A percentile compares a stretch with the other conserved stretches of the same genome.
Conservation (phyloP, 1,140 invertebrate species). For the Semibalanus balanoides region DNA sequence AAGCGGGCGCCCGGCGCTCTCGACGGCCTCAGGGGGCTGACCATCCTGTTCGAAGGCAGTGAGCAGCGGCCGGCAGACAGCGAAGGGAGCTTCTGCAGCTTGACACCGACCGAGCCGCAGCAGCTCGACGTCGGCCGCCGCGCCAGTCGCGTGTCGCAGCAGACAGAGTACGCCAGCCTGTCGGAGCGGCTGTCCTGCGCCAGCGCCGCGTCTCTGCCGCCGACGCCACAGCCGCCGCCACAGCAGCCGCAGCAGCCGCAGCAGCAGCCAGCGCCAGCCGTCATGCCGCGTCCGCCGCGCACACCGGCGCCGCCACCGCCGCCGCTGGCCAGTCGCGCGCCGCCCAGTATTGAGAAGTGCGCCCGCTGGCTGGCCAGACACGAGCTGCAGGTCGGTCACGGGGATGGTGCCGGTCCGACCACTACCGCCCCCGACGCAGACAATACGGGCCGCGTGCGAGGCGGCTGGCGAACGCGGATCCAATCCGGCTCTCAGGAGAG, state of each 20-base stretch:
- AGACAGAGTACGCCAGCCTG: background rate
- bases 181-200: background rate
- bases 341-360: background rate
- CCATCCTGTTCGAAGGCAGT: background rate
- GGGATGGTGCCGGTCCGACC: background rate
- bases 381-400: background rate
- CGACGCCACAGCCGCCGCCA: background rate
- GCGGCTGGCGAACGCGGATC: no score
- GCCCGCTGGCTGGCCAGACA: background rate
- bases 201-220: background rate
- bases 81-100: background rate
- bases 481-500: no score
- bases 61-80: background rate
- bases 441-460: no score
- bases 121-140: no score
- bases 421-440: background rate
- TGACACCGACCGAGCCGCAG: background rate
- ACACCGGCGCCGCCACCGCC: no score
- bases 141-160: background rate
- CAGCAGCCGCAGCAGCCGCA: no score
- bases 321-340: background rate
- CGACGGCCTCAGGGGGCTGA: background rate
- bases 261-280: no score
- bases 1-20: background rate
- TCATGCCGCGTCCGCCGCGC: background rate